Evolutionary conservation across 2,888 invertebrate species (phyloP), one percentile per base, ranked within the genome.

Genomic region (Polyploca ridens): DNA sequence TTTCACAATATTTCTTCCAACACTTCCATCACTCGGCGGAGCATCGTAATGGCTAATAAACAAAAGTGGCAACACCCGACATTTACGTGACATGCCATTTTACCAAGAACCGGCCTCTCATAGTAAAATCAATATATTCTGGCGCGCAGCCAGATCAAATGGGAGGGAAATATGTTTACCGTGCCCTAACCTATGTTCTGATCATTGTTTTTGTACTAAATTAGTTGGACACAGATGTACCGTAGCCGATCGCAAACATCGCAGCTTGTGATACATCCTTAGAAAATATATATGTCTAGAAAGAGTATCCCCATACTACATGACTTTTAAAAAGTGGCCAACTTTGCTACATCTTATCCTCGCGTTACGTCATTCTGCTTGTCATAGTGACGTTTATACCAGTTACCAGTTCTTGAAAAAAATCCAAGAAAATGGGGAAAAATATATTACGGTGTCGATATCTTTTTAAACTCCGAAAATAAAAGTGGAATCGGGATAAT

Each of bases 131-230:
- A 84, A 86, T 86, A 86, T 78, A 69, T 73, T 74, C 72, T 86
- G 86, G 86, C 86, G 67, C 58, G 38, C 44, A 58, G 81, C 86
- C 86, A 86, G 73, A 64, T 66, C 65, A 69, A 66, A 66, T 67
- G 68, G 64, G 61, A 77, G 75, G 79, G 82, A 81, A 84, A 85
- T 85, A 83, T 86, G 86, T 86, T 86, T 86, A 81, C 84, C 73
- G 76, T 73, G 69, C 75, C 68, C 67, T 71, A 74, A 79, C 80
- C 77, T 77, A 81, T 82, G 81, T 80, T 75, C 75, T 74, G 77
- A 77, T 79, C 85, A 85, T 84, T 86, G 85, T 85, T 85, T 84
- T 84, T 80, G 75, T 73, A 73, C 74, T 78, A 78, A 81, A 84
- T 81, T 75, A 78, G 72, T 71, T 69, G 76, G 73, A 71, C 68